Conservation (phyloP, 2,113 vertebrate genomes). For the Engystomops pustulosus region DNA sequence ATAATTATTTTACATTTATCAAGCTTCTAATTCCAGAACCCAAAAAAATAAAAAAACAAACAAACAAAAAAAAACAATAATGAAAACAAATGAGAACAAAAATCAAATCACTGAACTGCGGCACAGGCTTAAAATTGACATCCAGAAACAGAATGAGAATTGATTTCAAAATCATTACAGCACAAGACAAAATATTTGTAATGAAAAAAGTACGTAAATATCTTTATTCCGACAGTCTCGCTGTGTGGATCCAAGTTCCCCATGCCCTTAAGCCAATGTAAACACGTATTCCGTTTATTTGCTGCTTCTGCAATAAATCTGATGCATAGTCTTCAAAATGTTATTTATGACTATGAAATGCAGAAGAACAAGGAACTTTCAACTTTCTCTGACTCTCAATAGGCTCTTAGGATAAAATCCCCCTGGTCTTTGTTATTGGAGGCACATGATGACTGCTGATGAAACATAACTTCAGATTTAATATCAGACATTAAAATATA, state of each 20-base stretch:
- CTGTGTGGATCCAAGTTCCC: slow-evolving; percentile 37
- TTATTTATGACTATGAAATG: slow-evolving; percentile 45
- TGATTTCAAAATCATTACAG: slow-evolving; percentile 54
- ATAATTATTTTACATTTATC: slow-evolving; percentile 44
- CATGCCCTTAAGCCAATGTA: slow-evolving; percentile 47
- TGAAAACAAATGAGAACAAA: slow-evolving; percentile 55
- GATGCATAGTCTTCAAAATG: slow-evolving; percentile 45
- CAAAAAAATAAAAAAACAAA: too few relatives aligned
- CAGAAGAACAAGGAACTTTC: slow-evolving; percentile 31
- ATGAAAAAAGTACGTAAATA: slow-evolving; percentile 58
- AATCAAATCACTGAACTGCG: slow-evolving; percentile 51
- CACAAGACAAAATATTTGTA: slow-evolving; percentile 32
- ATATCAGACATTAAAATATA: slow-evolving; percentile 38
- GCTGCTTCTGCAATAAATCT: slow-evolving; percentile 21
- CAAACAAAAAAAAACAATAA: slow-evolving; percentile 42
- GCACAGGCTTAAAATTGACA: slow-evolving; percentile 53
- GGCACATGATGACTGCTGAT: neutral
- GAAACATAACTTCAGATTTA: slow-evolving; percentile 28
- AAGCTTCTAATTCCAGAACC: neutral
- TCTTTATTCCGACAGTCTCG: slow-evolving; percentile 52
- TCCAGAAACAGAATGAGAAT: slow-evolving; percentile 62
- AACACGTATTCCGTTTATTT: slow-evolving; percentile 57
- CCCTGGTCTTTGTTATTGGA: slow-evolving; percentile 28
- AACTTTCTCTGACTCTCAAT: slow-evolving; percentile 35
- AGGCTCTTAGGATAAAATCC: slow-evolving; percentile 10